Base-by-base conservation (phyloP, 2,888 invertebrate species). In the Pachycephus smyrnensis region DNA sequence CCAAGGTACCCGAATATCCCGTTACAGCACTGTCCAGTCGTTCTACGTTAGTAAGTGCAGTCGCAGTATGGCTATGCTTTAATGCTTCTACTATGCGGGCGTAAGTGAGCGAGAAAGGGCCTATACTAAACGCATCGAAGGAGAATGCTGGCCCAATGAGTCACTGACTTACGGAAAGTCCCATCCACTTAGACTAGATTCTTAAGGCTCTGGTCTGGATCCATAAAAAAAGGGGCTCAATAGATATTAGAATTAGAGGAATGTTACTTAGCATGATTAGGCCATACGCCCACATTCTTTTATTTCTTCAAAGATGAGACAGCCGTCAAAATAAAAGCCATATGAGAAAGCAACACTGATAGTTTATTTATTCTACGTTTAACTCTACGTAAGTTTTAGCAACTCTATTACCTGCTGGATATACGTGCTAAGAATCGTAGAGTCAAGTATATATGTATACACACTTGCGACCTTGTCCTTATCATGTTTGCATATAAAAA, bases 91-190 rank as follows among this genome's bases (percentile, higher is more conserved):
- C 87, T 87, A 87, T 87, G 87, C 88, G 88, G 88, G 88, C 84
- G 88, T 88, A 86, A 86, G 86, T 84, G 85, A 86, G 82, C 84
- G 87, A 76, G 77, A 85, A 86, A 84, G 85, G 86, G 86, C 84
- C 83, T 83, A 77, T 69, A 73, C 77, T 78, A 80, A 77, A 84
- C 82, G 81, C 75, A 73, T 81, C 77, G 82, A 84, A 84, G 74
- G 85, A 84, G 84, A 88, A 85, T 85, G 83, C 82, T 80, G 82
- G 82, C 80, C 81, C 32, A 36, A 3, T 74, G 74, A 74, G 33
- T 74, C 74, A 74, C 74, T 23, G 74, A 74, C 74, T 74, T 74
- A 74, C 36, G 23, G 74, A 74, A 74, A 30, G 74, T 32, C 74
- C 74, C n/a, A 36, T 74, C 31, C 36, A 74, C 74, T 74, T 33